Evolutionary conservation across 2,113 vertebrate genomes (phyloP), one percentile per base, ranked within the genome.

Genomic region (Chrysochloris asiatica): DNA sequence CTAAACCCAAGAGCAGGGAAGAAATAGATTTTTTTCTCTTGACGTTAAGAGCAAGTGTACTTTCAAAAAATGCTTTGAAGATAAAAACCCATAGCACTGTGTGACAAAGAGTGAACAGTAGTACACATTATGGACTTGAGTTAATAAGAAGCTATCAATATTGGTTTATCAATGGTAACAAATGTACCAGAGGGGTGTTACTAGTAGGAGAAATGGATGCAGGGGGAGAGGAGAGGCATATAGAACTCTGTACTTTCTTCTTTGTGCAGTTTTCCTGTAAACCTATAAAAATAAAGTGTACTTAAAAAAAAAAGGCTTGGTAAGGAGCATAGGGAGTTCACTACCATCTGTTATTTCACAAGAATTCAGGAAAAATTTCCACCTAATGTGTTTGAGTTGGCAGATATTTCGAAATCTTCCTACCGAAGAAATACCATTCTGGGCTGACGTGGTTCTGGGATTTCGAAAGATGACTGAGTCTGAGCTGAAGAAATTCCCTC

Each of bases 401-500:
- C 98, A 99, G 90, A 86, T 99, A 93, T 99, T 99, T 94, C 98
- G 91, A 97, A 98, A 96, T 17, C 11, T 96, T 54, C 98, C 99
- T 7, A 41, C 81, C 0, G 97, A 98, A 22, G 95, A 96, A 91
- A 95, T 89, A n/a, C 98, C 99, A 7, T 99, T 98, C 97, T 99
- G 99, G 99, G 98, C 98, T 0, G 98, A 99, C 0, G 76, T 96
- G 0, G 98, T 99, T 79, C 95, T 99, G 28, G 98, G 98, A 36
- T 99, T 99, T 95, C 98, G 98, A 41, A 47, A 77, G 4, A 99
- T 99, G 98, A 98, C 98, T 0, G 13, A 98, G 48, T 79, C 83
- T 4, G 99, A 99, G 85, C 89, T 99, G 95, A 98, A 97, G 1
- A 98, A 97, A 81, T 99, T 99, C 86, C 98, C 99, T 0, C 95